Conservation (phyloP, 2,888 invertebrate species). For the Volucella inflata region DNA sequence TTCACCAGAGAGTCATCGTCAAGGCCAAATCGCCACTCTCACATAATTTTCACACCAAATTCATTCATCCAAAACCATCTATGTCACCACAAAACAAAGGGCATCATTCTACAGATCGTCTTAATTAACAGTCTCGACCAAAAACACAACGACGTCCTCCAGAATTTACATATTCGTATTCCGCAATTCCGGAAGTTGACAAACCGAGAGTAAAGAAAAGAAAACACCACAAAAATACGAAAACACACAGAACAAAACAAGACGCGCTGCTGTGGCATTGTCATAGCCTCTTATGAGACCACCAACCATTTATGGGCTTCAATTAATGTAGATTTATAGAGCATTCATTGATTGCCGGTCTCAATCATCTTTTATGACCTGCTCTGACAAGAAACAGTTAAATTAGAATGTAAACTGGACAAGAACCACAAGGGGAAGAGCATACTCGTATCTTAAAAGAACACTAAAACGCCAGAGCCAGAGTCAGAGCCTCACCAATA, state of each 20-base stretch:
- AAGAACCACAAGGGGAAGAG: conserved; percentile 61
- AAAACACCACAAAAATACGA: conserved; percentile 6
- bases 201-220: not conserved
- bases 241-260: not conserved
- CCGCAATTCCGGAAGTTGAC: conserved; percentile 70
- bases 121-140: no score
- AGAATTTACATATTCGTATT: conserved; percentile 23
- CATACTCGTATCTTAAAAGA: no score
- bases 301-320: conserved; percentile 64
- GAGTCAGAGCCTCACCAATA: conserved; percentile 31
- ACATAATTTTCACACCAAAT: no score
- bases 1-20: no score
- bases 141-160: conserved; percentile 36
- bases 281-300: conserved; percentile 56
- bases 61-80: no score
- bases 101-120: no score
- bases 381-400: conserved; percentile 52
- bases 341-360: conserved; percentile 67
- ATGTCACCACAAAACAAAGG: no score
- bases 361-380: conserved; percentile 58
- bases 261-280: conserved; percentile 47
- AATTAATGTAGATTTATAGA: conserved; percentile 71
- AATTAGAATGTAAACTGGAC: conserved; percentile 65
- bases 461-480: not conserved
- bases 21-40: no score